Evolutionary conservation across 2,797 vertebrate species (phyloP).

Genomic region (Myotis daubentonii): DNA sequence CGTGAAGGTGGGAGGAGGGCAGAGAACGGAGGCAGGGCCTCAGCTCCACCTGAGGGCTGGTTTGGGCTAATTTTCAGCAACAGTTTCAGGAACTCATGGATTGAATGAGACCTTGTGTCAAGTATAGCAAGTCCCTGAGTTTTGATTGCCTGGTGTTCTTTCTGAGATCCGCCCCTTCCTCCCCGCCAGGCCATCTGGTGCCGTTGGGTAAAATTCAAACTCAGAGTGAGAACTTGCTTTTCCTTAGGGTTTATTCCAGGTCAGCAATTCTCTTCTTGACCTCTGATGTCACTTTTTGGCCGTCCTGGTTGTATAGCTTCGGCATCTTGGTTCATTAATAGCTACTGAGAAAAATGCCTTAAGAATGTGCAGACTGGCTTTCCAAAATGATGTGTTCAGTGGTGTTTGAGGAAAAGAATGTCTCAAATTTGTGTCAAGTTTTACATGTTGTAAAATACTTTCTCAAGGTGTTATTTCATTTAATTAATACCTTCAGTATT

Average conservation of each 20-base stretch:
- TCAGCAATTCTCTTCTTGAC: conserved; percentile 32
- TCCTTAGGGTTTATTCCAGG: not conserved
- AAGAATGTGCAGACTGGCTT: not conserved
- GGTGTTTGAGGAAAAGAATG: not conserved
- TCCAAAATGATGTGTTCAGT: not conserved
- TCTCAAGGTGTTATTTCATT: not conserved
- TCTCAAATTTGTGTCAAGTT: not conserved
- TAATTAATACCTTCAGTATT: not conserved
- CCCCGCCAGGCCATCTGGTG: conserved; percentile 52
- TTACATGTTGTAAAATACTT: conserved; percentile 40
- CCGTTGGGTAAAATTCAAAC: conserved; percentile 44
- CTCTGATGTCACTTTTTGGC: conserved; percentile 9
- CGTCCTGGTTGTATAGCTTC: not conserved
- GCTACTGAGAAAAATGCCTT: not conserved
- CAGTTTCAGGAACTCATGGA: not conserved
- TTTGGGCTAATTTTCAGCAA: not conserved
- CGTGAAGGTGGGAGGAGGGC: not conserved
- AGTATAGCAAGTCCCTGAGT: not conserved
- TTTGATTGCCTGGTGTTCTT: not conserved
- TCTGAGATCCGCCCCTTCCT: not conserved
- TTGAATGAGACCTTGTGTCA: not conserved
- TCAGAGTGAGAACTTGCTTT: not conserved
- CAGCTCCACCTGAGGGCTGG: not conserved
- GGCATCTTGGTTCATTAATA: conserved; percentile 30
- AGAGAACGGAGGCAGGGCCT: not conserved